These are phyloP conservation scores for Hyphantria cunea DNA, from an alignment of 1,140 invertebrate genomes.

Conservation along the genomic window DNA sequence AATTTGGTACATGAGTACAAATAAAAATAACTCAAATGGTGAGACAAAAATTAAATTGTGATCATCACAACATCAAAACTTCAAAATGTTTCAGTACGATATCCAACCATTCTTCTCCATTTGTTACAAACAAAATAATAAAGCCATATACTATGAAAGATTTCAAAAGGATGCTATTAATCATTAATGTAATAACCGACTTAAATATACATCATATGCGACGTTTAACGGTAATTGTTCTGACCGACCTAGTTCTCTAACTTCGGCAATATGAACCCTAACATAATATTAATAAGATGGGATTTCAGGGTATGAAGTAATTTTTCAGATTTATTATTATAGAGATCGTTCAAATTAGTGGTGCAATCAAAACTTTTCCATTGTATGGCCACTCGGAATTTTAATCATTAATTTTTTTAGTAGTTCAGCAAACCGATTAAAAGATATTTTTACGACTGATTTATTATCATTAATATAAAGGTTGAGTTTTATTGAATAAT, in stretches of 20 bases:
- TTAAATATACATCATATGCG: slow-evolving; percentile 16
- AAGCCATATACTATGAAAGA: slow-evolving; percentile 7
- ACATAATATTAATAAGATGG: neutral
- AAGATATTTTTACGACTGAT: neutral
- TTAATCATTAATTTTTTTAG: slow-evolving; percentile 8
- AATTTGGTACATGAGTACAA: no score
- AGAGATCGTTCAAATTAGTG: slow-evolving; percentile 17
- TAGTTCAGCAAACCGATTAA: neutral
- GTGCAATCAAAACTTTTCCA: slow-evolving; percentile 22
- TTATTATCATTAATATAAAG: neutral
- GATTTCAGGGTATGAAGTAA: neutral
- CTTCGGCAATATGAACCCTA: slow-evolving; percentile 4
- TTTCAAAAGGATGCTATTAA: slow-evolving; percentile 10
- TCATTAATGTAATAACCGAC: slow-evolving; percentile 17
- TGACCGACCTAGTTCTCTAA: neutral
- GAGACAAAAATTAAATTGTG: no score
- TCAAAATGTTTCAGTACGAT: no score
- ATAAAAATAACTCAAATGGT: no score
- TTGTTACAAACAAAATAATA: neutral
- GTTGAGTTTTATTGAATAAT: no score
- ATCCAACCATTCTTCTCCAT: neutral
- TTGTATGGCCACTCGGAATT: slow-evolving; percentile 1
- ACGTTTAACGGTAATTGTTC: slow-evolving; percentile 16
- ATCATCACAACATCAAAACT: no score
- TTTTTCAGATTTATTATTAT: slow-evolving; percentile 18